Base-by-base conservation (phyloP, 2,113 vertebrate species). In the Oenanthe melanoleuca region DNA sequence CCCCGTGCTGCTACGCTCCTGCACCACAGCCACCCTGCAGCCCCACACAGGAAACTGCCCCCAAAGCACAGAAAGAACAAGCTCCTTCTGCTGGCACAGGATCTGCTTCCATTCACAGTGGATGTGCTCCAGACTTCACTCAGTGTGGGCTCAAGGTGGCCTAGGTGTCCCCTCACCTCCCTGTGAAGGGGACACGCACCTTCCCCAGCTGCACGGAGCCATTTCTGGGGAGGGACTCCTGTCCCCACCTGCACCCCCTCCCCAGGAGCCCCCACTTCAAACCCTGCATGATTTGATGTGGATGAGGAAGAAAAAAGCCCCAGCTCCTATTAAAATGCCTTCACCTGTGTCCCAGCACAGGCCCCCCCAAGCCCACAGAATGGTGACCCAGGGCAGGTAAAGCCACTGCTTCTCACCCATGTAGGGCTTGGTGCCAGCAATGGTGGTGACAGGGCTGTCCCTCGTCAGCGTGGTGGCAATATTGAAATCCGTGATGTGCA, bases 391-490 rank as follows among this genome's bases (percentile, higher is more conserved):
- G 45, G 49, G 13, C 0, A 5, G 2, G 3, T 0, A 18, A 13
- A 1, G 47, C 17, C 11, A 0, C 8, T 15, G 47, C 42, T 37
- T 40, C 97, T 93, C 97, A 99, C 99, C 99, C 99, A 99, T 99
- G 65, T 99, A 99, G 2, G 99, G 99, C 94, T 99, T 99, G 29
- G 99, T 99, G 93, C 99, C 99, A 18, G 99, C 99, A 4, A 99
- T 98, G 8, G 99, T 99, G 38, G 98, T 99, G 72, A 99, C 98
- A 38, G 97, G 98, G 11, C 97, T 96, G 87, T 99, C 99, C 6
- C 98, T 97, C 21, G 98, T 99, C 64, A 99, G 97, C 65, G 97
- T 95, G 0, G 99, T 98, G 31, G 99, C 99, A 1, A 99, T 99
- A 88, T 99, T 99, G 98, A 99, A 99, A 93, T 99, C 99, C 0